These are phyloP conservation scores for Betta splendens DNA, from an alignment of 2,797 vertebrate species.

Conservation along the genomic window DNA sequence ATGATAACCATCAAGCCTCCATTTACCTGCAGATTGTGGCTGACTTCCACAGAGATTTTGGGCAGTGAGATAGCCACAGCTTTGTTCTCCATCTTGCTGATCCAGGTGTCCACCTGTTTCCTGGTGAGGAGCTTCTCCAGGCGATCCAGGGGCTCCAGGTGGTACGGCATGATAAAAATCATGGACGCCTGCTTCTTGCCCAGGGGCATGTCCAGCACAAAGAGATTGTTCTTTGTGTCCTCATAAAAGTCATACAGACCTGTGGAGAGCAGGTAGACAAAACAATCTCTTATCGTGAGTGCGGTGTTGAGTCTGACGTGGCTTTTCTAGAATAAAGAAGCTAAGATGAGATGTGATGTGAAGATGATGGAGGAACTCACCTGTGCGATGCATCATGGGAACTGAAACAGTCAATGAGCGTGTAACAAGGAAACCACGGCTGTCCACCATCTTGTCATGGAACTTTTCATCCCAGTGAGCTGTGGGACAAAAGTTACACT, in stretches of 20 bases:
- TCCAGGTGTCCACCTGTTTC: conserved; percentile 91
- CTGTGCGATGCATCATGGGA: conserved; percentile 97
- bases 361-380: conserved; percentile 64
- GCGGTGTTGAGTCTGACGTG: background rate
- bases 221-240: conserved; percentile 86
- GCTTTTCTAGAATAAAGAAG: conserved; percentile 11
- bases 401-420: conserved; percentile 88
- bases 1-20: background rate
- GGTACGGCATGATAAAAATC: conserved; percentile 93
- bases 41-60: conserved; percentile 84
- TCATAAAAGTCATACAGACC: conserved; percentile 92
- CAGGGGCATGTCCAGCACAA: conserved; percentile 90
- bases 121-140: conserved; percentile 93
- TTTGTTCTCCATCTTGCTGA: conserved; percentile 87
- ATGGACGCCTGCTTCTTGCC: conserved; percentile 94
- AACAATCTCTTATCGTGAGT: background rate
- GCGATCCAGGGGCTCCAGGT: conserved; percentile 89
- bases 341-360: background rate
- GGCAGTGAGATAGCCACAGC: conserved; percentile 94
- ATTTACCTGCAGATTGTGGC: conserved; percentile 84
- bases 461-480: conserved; percentile 97
- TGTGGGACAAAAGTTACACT: conserved; percentile 48
- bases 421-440: conserved; percentile 90
- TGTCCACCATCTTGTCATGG: conserved; percentile 95
- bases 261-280: conserved; percentile 48